A percentile compares a stretch with the other conserved stretches of the same genome.
Evolutionary conservation across 2,113 vertebrate species (phyloP).

Genomic region (Hippocampus mohnikei): DNA sequence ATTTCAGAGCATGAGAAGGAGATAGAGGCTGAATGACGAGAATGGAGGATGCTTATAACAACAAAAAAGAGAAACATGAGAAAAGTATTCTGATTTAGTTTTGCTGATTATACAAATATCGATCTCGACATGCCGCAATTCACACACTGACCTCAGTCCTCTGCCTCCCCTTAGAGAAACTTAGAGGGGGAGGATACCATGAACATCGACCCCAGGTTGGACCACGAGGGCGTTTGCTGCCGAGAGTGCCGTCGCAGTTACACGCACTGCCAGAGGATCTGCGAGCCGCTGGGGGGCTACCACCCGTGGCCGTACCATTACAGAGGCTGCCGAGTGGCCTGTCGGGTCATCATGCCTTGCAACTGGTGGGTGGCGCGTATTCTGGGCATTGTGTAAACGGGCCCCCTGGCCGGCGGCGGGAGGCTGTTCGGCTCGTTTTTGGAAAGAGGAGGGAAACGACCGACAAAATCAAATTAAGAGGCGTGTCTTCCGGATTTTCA

Average conservation of each 20-base stretch:
- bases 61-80: not conserved
- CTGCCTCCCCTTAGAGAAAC: conserved; percentile 60
- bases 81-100: not conserved
- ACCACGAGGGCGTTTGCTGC: conserved; percentile 87
- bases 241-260: conserved; percentile 83
- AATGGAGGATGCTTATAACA: too few relatives aligned
- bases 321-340: conserved; percentile 81
- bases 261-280: conserved; percentile 86
- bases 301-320: conserved; percentile 84
- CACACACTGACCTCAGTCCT: conserved; percentile 14
- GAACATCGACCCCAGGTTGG: conserved; percentile 86
- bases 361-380: conserved; percentile 93
- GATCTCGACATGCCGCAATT: not conserved
- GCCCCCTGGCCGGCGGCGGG: not conserved
- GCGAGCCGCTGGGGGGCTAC: conserved; percentile 82
- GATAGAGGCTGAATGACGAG: not conserved
- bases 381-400: conserved; percentile 78
- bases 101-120: not conserved
- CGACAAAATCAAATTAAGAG: not conserved
- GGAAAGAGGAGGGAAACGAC: conserved; percentile 2
- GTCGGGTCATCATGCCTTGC: conserved; percentile 88
- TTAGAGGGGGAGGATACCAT: conserved; percentile 78
- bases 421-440: not conserved
- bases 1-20: conserved; percentile 52
- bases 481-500: not conserved